These are phyloP conservation scores for Scarus forsteni DNA, from an alignment of 2,797 vertebrate species.

Conservation along the genomic window DNA sequence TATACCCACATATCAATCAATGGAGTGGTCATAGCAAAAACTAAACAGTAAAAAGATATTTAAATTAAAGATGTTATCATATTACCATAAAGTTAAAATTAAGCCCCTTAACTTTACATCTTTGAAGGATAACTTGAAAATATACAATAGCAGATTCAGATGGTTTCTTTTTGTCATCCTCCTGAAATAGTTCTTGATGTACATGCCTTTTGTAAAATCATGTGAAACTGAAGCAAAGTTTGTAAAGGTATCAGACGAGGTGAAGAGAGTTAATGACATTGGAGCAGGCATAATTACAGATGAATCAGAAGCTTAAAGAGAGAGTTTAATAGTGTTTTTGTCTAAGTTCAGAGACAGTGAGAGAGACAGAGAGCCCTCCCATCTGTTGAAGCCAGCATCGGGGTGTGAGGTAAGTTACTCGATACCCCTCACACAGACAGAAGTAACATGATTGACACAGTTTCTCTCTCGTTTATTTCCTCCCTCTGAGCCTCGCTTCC, in stretches of 20 bases:
- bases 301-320: background rate
- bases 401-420: slow-evolving; percentile 71
- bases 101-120: too few relatives aligned
- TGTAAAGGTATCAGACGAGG: slow-evolving; percentile 22
- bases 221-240: slow-evolving; percentile 10
- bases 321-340: slow-evolving; percentile 11
- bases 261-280: slow-evolving; percentile 1
- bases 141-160: too few relatives aligned
- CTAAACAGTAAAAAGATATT: too few relatives aligned
- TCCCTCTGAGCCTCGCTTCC: slow-evolving; percentile 53
- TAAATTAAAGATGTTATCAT: too few relatives aligned
- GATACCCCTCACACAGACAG: slow-evolving; percentile 70
- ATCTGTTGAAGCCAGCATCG: slow-evolving; percentile 52
- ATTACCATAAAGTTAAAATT: too few relatives aligned
- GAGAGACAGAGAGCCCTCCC: slow-evolving; percentile 27
- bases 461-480: slow-evolving; percentile 51
- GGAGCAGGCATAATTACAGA: slow-evolving; percentile 8
- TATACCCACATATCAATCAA: too few relatives aligned
- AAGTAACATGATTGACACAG: slow-evolving; percentile 65
- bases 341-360: slow-evolving; percentile 27
- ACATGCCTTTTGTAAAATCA: background rate
- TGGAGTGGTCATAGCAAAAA: too few relatives aligned
- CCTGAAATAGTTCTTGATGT: background rate
- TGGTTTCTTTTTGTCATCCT: slow-evolving; percentile 1
- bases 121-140: too few relatives aligned